Conservation (phyloP, 1,140 invertebrate species). For the Anastrepha ludens region DNA sequence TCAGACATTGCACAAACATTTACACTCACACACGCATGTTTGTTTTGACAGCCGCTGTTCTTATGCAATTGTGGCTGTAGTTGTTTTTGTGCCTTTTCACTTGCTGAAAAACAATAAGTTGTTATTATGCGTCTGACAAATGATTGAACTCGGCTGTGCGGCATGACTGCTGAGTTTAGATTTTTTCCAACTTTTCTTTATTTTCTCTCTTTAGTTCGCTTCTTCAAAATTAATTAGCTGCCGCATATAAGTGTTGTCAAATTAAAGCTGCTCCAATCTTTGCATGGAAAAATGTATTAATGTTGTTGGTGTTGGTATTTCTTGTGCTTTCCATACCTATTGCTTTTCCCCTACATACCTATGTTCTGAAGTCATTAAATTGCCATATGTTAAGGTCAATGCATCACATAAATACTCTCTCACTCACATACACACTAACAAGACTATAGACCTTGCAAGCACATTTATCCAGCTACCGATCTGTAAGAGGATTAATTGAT, state of each 20-base stretch:
- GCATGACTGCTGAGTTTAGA: neutral
- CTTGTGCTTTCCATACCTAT: neutral
- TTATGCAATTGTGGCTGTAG: neutral
- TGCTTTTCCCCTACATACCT: neutral
- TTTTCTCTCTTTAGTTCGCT: neutral
- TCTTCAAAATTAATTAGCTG: constrained; percentile 30
- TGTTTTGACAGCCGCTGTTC: neutral
- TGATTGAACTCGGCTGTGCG: neutral
- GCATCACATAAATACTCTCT: neutral
- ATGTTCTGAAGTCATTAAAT: constrained; percentile 34
- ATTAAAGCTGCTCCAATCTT: constrained; percentile 37
- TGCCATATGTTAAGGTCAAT: constrained; percentile 34
- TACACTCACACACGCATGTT: neutral
- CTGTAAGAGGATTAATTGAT: constrained; percentile 51
- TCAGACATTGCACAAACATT: neutral
- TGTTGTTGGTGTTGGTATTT: neutral
- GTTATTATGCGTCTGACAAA: constrained; percentile 43
- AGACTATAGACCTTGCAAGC: neutral
- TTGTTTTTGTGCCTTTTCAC: neutral
- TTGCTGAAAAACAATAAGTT: constrained; percentile 17
- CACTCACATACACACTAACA: neutral
- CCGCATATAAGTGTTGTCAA: constrained; percentile 34
- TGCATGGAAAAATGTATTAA: neutral
- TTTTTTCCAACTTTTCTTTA: neutral
- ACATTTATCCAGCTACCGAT: constrained; percentile 49